These are phyloP conservation scores for Rhagonycha lutea DNA, from an alignment of 2,888 invertebrate genomes.

Conservation along the genomic window DNA sequence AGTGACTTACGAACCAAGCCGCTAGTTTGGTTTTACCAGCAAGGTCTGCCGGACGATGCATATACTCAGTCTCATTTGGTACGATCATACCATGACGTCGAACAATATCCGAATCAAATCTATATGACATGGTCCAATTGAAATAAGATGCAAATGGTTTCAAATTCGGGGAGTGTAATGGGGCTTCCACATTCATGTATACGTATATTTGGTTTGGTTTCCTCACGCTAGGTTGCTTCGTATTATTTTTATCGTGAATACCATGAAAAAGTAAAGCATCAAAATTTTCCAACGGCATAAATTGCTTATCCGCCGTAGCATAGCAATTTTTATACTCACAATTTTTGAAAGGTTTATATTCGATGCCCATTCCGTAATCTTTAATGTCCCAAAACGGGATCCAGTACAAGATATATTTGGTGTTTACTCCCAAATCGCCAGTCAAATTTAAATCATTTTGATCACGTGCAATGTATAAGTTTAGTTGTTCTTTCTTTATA, in stretches of 20 bases:
- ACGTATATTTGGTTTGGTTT: conserved; percentile 56
- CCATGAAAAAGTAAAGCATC: conserved; percentile 61
- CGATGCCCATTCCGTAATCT: conserved; percentile 34
- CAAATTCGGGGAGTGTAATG: conserved; percentile 37
- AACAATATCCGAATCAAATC: conserved; percentile 51
- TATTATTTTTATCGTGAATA: conserved; percentile 32
- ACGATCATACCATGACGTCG: conserved; percentile 50
- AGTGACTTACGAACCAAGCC: no score
- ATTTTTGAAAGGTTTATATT: conserved; percentile 34
- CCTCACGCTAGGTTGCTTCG: conserved; percentile 50
- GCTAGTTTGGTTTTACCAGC: conserved; percentile 49
- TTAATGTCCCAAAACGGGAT: conserved; percentile 35
- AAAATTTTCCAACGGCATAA: conserved; percentile 51
- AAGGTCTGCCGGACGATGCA: conserved; percentile 25
- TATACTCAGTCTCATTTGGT: conserved; percentile 29
- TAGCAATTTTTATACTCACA: no score
- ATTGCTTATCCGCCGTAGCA: conserved; percentile 50
- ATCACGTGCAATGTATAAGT: background rate
- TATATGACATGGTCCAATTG: conserved; percentile 63
- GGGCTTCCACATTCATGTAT: conserved; percentile 57
- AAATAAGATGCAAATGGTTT: conserved; percentile 54
- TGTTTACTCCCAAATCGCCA: background rate
- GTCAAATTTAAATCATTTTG: background rate
- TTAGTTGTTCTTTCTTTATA: background rate
- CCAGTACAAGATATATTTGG: conserved; percentile 38